Percentiles rank a stretch among this genome's conserved stretches.
phyloP scores from a whole-genome alignment of 2,888 invertebrate species.

The Lapara coniferarum region DNA sequence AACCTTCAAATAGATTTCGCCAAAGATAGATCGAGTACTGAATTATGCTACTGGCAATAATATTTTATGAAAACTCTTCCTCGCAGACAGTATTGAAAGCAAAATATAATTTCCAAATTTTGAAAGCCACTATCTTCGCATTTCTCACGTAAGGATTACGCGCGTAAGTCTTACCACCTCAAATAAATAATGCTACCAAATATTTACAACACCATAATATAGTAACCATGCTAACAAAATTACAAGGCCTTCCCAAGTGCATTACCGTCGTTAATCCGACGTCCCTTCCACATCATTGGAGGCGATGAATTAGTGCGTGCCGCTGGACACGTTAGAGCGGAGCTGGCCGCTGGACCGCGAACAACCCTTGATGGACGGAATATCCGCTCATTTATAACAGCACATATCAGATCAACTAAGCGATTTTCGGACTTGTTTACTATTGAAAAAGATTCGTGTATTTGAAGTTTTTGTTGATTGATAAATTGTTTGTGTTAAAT shows the following conservation, averaged over 20 bases:
- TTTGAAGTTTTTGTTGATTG: not conserved
- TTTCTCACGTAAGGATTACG: too few species aligned
- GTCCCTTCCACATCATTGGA: constrained; percentile 64
- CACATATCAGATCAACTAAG: not conserved
- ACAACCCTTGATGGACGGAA: constrained; percentile 24
- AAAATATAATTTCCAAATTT: too few species aligned
- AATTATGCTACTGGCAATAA: too few species aligned
- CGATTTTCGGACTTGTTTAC: not conserved
- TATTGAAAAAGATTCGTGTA: not conserved
- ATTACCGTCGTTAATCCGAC: constrained; percentile 58
- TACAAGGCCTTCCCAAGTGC: constrained; percentile 23
- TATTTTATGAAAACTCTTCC: too few species aligned
- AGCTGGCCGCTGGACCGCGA: constrained; percentile 17
- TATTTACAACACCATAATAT: not conserved
- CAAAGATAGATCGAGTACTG: too few species aligned
- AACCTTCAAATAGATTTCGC: too few species aligned
- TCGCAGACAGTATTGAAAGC: too few species aligned
- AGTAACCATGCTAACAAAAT: not conserved
- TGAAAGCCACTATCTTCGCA: too few species aligned
- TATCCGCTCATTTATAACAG: constrained; percentile 18
- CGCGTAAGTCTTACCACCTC: too few species aligned
- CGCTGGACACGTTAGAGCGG: constrained; percentile 23
- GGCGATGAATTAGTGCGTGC: constrained; percentile 50
- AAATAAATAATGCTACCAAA: too few species aligned
- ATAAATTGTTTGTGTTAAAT: not conserved